Evolutionary conservation across 2,113 vertebrate genomes (phyloP).

Genomic region (Pomatostomus ruficeps): DNA sequence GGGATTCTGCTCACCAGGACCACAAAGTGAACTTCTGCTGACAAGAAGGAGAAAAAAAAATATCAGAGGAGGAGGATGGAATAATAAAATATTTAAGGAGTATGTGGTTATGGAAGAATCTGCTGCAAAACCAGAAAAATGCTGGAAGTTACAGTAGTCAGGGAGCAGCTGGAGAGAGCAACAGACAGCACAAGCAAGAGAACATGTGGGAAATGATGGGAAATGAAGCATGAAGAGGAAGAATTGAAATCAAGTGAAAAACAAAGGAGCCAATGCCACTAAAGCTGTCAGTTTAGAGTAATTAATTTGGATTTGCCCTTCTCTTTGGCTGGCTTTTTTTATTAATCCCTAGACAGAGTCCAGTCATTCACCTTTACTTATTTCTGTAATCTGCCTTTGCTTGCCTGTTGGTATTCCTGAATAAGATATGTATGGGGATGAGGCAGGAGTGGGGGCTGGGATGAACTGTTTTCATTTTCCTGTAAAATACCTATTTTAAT

Average conservation of each 20-base stretch:
- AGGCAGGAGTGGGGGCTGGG: neutral
- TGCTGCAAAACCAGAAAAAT: neutral
- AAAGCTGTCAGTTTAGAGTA: neutral
- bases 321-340: neutral
- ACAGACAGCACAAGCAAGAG: neutral
- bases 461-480: neutral
- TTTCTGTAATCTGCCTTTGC: neutral
- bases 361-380: neutral
- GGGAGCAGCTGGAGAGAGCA: conserved; percentile 14
- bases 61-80: neutral
- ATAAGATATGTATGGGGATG: neutral
- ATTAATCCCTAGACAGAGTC: neutral
- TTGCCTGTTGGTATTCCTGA: neutral
- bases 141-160: neutral
- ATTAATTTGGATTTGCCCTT: neutral
- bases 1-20: neutral
- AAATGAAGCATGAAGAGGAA: conserved; percentile 2
- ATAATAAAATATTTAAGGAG: neutral
- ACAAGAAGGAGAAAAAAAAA: neutral
- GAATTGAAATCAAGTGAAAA: neutral
- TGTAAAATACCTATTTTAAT: neutral
- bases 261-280: neutral
- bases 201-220: neutral
- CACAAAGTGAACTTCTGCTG: neutral
- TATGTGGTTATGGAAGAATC: neutral